Conservation (phyloP, 2,113 vertebrate species). For the Tragelaphus strepsiceros region DNA sequence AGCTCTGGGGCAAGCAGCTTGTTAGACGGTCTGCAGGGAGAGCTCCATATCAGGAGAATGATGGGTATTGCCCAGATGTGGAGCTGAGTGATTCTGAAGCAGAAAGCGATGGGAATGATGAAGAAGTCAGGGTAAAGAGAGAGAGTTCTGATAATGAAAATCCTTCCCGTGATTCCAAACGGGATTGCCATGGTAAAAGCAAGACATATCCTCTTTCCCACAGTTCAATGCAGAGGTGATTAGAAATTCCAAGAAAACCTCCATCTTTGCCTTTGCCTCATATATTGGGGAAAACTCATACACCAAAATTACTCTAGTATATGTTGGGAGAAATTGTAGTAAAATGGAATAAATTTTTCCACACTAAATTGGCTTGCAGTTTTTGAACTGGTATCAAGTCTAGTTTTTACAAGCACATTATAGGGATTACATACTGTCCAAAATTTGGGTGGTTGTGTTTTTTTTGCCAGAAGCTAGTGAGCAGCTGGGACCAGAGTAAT, state of each 20-base stretch:
- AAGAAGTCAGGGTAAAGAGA: conserved; percentile 79
- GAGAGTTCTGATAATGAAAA: conserved; percentile 79
- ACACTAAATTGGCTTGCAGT: conserved; percentile 66
- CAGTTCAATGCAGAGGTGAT: conserved; percentile 93
- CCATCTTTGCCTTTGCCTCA: conserved; percentile 64
- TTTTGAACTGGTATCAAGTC: conserved; percentile 55
- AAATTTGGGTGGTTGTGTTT: neutral
- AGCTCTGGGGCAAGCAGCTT: conserved; percentile 85
- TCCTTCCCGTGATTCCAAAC: conserved; percentile 77
- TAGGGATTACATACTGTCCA: conserved; percentile 14
- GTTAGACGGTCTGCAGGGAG: conserved; percentile 78
- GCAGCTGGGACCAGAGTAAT: conserved; percentile 4
- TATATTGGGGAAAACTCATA: conserved; percentile 68
- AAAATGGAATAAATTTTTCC: conserved; percentile 56
- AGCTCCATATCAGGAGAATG: conserved; percentile 89
- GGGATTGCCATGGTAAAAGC: conserved; percentile 80
- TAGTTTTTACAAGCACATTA: conserved; percentile 32
- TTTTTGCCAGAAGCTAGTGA: conserved; percentile 45
- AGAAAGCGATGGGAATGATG: conserved; percentile 88
- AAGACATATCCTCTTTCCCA: conserved; percentile 87
- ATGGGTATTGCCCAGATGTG: conserved; percentile 96
- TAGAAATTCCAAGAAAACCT: conserved; percentile 63
- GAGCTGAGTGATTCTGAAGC: conserved; percentile 97
- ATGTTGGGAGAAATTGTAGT: conserved; percentile 58
- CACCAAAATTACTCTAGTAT: conserved; percentile 74